Conservation (phyloP, 1,140 invertebrate genomes). For the Mycetomoellerius zeteki region DNA sequence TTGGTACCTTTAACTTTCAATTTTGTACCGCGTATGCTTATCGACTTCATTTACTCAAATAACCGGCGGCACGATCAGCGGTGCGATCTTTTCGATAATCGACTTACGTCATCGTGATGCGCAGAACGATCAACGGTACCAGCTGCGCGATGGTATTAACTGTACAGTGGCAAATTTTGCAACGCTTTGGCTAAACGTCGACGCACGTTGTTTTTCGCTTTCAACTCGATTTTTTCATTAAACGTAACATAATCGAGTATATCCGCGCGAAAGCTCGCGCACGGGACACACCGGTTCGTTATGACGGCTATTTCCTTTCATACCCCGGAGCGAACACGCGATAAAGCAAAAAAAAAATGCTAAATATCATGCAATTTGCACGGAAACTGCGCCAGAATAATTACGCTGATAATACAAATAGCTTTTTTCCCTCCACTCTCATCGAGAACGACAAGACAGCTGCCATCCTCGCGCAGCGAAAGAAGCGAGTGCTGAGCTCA, state of each 20-base stretch:
- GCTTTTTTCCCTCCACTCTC: conserved; percentile 20
- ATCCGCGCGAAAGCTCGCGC: conserved; percentile 40
- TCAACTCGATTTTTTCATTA: conserved; percentile 55
- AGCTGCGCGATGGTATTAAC: conserved; percentile 63
- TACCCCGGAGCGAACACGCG: neutral
- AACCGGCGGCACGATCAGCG: conserved; percentile 49
- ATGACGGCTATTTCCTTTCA: conserved; percentile 20
- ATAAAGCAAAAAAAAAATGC: conserved; percentile 6
- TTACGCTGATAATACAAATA: conserved; percentile 70
- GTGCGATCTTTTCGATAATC: conserved; percentile 60
- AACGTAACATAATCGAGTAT: conserved; percentile 37
- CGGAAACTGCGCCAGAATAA: conserved; percentile 45
- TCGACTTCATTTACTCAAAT: conserved; percentile 64
- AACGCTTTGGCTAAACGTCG: neutral
- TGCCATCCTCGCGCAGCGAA: conserved; percentile 54
- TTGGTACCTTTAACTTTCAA: conserved; percentile 22
- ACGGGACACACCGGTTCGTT: conserved; percentile 7
- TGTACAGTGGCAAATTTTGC: conserved; percentile 2
- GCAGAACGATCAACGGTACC: conserved; percentile 12
- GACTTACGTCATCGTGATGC: conserved; percentile 30
- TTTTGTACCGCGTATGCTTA: conserved; percentile 63
- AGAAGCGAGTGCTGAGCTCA: conserved; percentile 51
- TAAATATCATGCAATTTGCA: conserved; percentile 69
- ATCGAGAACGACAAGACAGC: conserved; percentile 67
- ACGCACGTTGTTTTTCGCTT: neutral